Base-by-base conservation (phyloP, 2,888 invertebrate genomes). In the Xanthia icteritia region DNA sequence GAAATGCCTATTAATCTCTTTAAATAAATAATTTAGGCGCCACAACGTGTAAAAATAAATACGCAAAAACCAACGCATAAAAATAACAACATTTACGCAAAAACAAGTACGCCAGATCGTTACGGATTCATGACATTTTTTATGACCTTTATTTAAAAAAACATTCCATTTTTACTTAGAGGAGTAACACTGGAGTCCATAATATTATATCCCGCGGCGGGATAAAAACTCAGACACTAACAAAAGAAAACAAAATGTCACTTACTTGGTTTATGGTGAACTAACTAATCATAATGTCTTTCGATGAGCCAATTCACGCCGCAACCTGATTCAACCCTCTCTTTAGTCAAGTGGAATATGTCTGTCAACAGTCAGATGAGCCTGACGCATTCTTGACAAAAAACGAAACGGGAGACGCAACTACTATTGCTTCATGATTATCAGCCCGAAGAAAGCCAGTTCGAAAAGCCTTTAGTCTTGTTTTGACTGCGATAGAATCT, bases 21-120 rank as follows among this genome's bases (percentile, higher is more conserved):
- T 77, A 42, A 42, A 80, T 79, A 65, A 69, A 83, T 69, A 76
- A 79, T 77, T 82, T 74, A 79, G 72, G 82, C 88, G 79, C 76
- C 82, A 64, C 48, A 48, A 17, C 5, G 5, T 63, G n/a, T 76
- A 56, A 74, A 83, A 71, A 78, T 76, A n/a, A 56, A 56, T 54
- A 51, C 51, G 51, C 51, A 51, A 51, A 51, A 51, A 51, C 51
- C 45, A 42, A 17, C 11, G 5, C 58, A 31, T 76, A 51, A 74
- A 83, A 72, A 78, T 76, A 56, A 56, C 23, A 51, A 51, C 23
- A 76, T 82, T 76, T 65, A 79, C 68, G 63, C 23, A 69, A 83
- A 77, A 73, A 71, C 65, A 69, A 77, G 65, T 82, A 77, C 80
- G 56, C 54, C 61, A 65, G 51, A 60, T 20, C 60, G 66, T 83